Conservation (phyloP, 1,140 invertebrate species). For the Helicoverpa armigera region DNA sequence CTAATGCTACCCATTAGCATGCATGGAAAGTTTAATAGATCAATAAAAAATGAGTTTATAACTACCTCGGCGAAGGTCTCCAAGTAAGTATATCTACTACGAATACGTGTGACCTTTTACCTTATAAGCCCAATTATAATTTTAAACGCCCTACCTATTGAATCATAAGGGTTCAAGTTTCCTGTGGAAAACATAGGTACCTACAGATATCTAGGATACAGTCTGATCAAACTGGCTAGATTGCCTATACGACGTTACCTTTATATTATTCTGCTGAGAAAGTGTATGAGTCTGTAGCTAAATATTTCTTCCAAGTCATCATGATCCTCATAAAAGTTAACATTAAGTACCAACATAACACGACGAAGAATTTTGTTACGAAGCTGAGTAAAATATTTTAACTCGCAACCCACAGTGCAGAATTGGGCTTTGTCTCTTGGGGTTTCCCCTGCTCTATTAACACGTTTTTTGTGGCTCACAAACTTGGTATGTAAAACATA, state of each 20-base stretch:
- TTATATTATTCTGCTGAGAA: neutral
- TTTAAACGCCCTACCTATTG: neutral
- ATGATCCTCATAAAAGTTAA: too few species aligned
- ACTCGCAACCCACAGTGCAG: conserved; percentile 40
- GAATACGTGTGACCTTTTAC: neutral
- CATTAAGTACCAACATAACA: neutral
- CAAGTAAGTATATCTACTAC: neutral
- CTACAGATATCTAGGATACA: neutral
- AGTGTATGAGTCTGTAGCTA: too few species aligned
- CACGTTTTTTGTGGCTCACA: conserved; percentile 49
- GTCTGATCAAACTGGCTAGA: conserved; percentile 12
- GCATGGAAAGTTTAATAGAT: conserved; percentile 8
- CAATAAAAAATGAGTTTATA: conserved; percentile 26
- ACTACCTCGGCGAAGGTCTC: neutral
- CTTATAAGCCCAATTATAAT: conserved; percentile 14
- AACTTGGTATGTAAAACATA: neutral
- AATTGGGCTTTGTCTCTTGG: conserved; percentile 40
- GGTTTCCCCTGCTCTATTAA: conserved; percentile 55
- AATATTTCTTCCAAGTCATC: too few species aligned
- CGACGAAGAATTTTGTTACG: conserved; percentile 1
- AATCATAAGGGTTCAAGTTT: conserved; percentile 4
- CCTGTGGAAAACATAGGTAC: neutral
- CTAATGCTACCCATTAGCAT: conserved; percentile 9
- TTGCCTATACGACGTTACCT: neutral
- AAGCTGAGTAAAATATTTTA: conserved; percentile 34